Evolutionary conservation across 2,888 invertebrate species (phyloP).

Genomic region (Patella ulyssiponensis): DNA sequence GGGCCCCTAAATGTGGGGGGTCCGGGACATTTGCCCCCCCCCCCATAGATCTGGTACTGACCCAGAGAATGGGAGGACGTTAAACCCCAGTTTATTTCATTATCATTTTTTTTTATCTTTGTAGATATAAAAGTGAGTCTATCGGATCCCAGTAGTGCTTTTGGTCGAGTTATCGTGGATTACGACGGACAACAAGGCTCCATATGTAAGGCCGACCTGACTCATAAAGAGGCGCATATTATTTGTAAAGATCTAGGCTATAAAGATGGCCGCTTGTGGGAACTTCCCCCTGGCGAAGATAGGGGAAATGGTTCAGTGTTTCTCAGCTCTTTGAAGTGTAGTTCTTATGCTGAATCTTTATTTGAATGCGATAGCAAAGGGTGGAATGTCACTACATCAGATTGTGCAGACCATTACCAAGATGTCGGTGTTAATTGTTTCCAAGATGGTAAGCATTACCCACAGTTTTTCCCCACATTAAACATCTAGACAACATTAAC

Average conservation of each 20-base stretch:
- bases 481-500: too few relatives aligned
- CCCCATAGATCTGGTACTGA: too few relatives aligned
- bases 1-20: too few relatives aligned
- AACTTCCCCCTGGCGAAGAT: neutral
- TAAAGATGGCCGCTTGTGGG: constrained; percentile 40
- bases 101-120: constrained; percentile 16
- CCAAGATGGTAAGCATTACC: constrained; percentile 40
- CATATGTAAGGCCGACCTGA: constrained; percentile 80
- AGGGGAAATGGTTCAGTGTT: neutral
- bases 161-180: constrained; percentile 48
- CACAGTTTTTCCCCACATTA: too few relatives aligned
- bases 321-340: constrained; percentile 34
- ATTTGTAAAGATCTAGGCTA: constrained; percentile 81
- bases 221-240: constrained; percentile 78
- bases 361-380: constrained; percentile 49
- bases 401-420: constrained; percentile 27
- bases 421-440: constrained; percentile 52
- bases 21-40: too few relatives aligned
- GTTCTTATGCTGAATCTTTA: constrained; percentile 34
- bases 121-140: constrained; percentile 42
- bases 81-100: too few relatives aligned
- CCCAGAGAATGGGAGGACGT: too few relatives aligned
- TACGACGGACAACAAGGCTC: constrained; percentile 47
- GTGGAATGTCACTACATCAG: constrained; percentile 34
- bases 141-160: constrained; percentile 41